Evolutionary conservation across 1,140 invertebrate species (phyloP).

Genomic region (Thaumatotibia leucotreta): DNA sequence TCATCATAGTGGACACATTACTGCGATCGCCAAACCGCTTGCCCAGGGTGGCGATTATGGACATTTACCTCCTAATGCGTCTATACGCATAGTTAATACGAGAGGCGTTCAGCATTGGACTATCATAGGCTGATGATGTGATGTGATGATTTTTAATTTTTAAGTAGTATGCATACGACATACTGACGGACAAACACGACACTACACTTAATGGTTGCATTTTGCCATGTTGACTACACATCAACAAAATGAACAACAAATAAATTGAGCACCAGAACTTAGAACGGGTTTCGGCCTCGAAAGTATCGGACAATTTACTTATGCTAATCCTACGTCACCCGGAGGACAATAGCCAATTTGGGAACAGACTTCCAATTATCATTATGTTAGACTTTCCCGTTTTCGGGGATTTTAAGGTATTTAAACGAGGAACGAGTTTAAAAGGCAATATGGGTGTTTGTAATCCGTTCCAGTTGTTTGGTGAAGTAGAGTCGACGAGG

Average conservation of each 20-base stretch:
- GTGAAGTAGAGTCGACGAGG: no score
- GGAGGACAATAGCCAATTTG: slow-evolving; percentile 9
- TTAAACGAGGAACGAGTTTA: not conserved
- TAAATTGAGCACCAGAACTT: no score
- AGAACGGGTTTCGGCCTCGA: slow-evolving; percentile 26
- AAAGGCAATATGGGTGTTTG: not conserved
- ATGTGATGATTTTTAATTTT: no score
- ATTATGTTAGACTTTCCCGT: not conserved
- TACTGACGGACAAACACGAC: slow-evolving; percentile 5
- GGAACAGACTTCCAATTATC: not conserved
- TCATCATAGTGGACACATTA: no score
- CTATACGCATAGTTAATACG: no score
- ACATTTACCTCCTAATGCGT: no score
- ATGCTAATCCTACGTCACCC: slow-evolving; percentile 55
- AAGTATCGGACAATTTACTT: slow-evolving; percentile 48
- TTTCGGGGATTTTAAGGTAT: not conserved
- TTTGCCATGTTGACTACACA: slow-evolving; percentile 31
- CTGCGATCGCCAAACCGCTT: no score
- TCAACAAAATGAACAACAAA: slow-evolving; percentile 40
- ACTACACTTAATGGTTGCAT: no score
- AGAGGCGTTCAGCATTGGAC: no score
- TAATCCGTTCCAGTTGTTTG: no score
- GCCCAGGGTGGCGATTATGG: no score
- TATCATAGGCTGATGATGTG: no score
- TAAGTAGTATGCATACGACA: slow-evolving; percentile 29